A percentile compares a stretch with the other conserved stretches of the same genome.
Conservation (phyloP, 2,888 invertebrate genomes). For the Rhamnusium bicolor region DNA sequence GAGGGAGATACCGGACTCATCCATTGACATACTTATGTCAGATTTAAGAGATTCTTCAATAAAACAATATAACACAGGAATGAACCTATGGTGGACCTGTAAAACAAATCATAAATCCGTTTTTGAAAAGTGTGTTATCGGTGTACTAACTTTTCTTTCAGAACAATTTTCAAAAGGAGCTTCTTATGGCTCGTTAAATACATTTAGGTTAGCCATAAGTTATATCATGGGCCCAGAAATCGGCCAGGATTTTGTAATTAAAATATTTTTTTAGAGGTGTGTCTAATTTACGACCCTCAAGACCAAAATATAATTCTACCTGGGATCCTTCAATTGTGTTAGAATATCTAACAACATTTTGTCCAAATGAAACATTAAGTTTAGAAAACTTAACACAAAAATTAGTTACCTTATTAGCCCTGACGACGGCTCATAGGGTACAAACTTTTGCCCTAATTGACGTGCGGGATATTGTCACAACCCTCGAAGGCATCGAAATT, state of each 20-base stretch:
- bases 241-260: too few species aligned
- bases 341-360: constrained; percentile 3
- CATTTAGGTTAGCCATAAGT: too few species aligned
- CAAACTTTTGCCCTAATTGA: constrained; percentile 10
- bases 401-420: constrained; percentile 5
- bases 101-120: constrained; percentile 6
- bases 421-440: constrained; percentile 12
- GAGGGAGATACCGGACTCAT: neutral
- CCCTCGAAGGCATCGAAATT: neutral
- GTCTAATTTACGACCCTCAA: too few species aligned
- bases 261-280: too few species aligned
- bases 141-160: neutral
- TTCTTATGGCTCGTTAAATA: constrained; percentile 5
- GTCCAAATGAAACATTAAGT: constrained; percentile 9
- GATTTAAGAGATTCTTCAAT: constrained; percentile 10
- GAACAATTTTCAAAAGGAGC: constrained; percentile 1
- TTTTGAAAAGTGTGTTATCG: constrained; percentile 1
- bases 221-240: too few species aligned
- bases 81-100: constrained; percentile 11
- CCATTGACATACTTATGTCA: neutral
- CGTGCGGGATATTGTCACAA: neutral
- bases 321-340: too few species aligned
- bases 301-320: too few species aligned
- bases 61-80: constrained; percentile 13
- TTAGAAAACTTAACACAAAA: constrained; percentile 8